Base-by-base conservation (phyloP, 2,113 vertebrate species). In the Caranx ignobilis region DNA sequence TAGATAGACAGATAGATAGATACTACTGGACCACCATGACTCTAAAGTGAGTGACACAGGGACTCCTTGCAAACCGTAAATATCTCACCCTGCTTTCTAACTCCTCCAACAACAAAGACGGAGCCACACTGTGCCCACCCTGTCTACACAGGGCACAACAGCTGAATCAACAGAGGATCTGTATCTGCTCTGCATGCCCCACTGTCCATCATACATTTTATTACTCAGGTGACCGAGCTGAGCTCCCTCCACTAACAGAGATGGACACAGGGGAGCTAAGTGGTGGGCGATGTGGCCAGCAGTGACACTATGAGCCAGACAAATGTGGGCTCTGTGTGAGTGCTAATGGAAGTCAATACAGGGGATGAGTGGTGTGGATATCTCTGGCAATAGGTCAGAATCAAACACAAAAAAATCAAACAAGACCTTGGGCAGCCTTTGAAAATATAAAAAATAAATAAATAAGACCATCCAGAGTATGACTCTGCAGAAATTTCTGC, bases 191-290 rank as follows among this genome's bases (percentile, higher is more conserved):
- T 1, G 21, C 85, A 91, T 84, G 66, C 76, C 75, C 76, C 77
- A 47, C 65, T 85, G 79, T 83, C 86, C 77, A 88, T 71, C 60
- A 74, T 52, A 52, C 71, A 76, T 69, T 82, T 79, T 72, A 82
- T 82, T 83, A 76, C 74, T 79, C 82, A 88, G 80, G 87, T 91
- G 92, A 91, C 86, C 87, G 75, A 19, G 34, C 47, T 57, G 50
- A 50, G 57, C 65, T 66, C 41, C 55, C 45, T 65, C 37, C 35
- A 21, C 64, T 43, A 41, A 48, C 59, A 9, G 57, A 60, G 12
- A 80, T 32, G 74, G 70, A 82, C 65, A n/a, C 39, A 11, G 35
- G 37, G 32, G 6, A 62, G 65, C 61, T 0, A 21, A 21, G 35
- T 21, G 19, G 56, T 55, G 67, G 39, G 37, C 56, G 76, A 69